Evolutionary conservation across 2,888 invertebrate species (phyloP).

Genomic region (Philopedon plagiatum): DNA sequence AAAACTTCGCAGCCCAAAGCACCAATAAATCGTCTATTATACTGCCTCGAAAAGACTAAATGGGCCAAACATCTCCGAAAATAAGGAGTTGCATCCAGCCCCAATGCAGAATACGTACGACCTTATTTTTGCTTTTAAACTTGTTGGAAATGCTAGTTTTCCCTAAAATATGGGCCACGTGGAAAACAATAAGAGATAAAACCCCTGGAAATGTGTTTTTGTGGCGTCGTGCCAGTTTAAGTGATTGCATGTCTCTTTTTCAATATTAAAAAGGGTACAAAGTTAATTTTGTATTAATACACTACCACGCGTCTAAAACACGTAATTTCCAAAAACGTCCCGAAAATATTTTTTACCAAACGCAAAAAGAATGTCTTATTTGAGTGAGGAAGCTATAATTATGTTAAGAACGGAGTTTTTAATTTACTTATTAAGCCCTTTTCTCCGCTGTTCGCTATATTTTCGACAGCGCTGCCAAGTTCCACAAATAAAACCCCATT

Average conservation of each 20-base stretch:
- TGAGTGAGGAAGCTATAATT: background rate
- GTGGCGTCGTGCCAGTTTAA: too few species aligned
- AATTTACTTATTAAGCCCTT: background rate
- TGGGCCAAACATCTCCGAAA: background rate
- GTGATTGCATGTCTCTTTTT: too few species aligned
- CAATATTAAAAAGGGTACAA: too few species aligned
- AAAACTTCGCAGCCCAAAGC: background rate
- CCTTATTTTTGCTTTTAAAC: constrained; percentile 5
- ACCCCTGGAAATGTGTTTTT: background rate
- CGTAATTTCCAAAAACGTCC: background rate
- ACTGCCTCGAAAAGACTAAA: background rate
- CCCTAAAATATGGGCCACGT: background rate
- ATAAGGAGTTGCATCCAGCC: background rate
- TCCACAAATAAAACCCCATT: background rate
- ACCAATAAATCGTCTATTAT: constrained; percentile 11
- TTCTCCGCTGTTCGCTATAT: background rate
- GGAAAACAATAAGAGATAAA: background rate
- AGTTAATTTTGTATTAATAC: too few species aligned
- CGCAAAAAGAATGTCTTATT: background rate
- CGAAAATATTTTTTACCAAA: background rate
- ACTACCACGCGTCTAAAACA: too few species aligned
- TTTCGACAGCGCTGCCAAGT: background rate
- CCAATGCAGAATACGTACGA: constrained; percentile 10
- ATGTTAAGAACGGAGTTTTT: constrained; percentile 1
- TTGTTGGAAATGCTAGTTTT: background rate